phyloP scores from a whole-genome alignment of 2,888 invertebrate species.

The Pterobdella sp. region DNA sequence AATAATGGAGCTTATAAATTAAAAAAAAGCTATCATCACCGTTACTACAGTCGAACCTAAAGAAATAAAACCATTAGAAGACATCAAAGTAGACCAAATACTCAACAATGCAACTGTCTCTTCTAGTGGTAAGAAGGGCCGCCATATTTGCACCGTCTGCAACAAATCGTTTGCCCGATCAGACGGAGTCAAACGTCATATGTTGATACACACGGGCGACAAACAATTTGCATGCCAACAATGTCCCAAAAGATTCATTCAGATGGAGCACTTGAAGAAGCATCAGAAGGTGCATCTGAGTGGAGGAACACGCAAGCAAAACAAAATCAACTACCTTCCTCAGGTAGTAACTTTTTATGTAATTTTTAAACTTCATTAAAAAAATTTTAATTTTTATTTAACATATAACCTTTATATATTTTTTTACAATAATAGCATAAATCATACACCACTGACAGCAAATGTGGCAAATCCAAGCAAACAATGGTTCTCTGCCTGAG shows the following conservation, averaged over 20 bases:
- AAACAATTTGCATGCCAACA: constrained; percentile 24
- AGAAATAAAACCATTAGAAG: constrained; percentile 25
- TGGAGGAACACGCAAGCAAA: constrained; percentile 11
- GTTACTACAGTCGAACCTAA: constrained; percentile 20
- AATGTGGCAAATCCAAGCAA: constrained; percentile 28
- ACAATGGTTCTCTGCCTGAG: constrained; percentile 18
- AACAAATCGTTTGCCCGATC: constrained; percentile 24
- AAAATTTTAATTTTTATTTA: background rate
- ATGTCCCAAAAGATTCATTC: constrained; percentile 27
- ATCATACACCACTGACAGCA: constrained; percentile 3
- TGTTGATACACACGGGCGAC: constrained; percentile 29
- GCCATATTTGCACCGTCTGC: constrained; percentile 28
- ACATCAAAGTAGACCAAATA: constrained; percentile 21
- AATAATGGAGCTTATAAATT: background rate
- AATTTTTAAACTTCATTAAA: background rate
- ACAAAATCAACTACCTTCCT: constrained; percentile 22
- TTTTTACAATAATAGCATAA: background rate
- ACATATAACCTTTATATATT: background rate
- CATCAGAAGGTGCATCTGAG: constrained; percentile 26
- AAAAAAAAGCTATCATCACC: background rate
- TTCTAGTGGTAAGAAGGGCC: constrained; percentile 12
- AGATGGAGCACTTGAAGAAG: constrained; percentile 25
- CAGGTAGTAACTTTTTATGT: constrained; percentile 3
- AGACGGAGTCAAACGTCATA: constrained; percentile 28
- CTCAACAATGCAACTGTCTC: constrained; percentile 4